Percentiles rank a stretch among this genome's conserved stretches.
Evolutionary conservation across 2,797 vertebrate genomes (phyloP).

Genomic region (Sebastes itinus): DNA sequence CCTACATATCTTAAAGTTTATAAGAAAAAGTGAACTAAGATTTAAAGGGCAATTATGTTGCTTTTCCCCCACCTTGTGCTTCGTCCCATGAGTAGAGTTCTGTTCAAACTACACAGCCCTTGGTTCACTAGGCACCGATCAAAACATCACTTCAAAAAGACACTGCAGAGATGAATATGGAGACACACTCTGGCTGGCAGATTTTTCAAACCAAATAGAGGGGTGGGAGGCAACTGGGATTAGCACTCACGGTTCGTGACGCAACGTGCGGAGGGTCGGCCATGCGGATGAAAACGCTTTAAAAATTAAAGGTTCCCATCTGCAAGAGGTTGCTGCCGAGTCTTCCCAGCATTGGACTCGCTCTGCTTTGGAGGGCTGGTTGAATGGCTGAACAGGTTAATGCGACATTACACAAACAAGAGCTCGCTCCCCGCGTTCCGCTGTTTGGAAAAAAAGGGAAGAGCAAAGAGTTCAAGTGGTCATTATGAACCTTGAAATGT

Average conservation of each 20-base stretch:
- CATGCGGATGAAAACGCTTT: slow-evolving; percentile 79
- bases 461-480: slow-evolving; percentile 79
- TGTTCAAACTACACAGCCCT: slow-evolving; percentile 46
- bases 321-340: slow-evolving; percentile 62
- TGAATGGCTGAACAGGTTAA: slow-evolving; percentile 80
- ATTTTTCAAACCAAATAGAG: slow-evolving; percentile 45
- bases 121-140: slow-evolving; percentile 67
- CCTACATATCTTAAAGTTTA: neutral
- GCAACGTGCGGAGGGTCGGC: slow-evolving; percentile 69
- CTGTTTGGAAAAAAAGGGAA: slow-evolving; percentile 73
- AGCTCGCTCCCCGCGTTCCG: slow-evolving; percentile 21
- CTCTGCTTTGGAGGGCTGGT: slow-evolving; percentile 65
- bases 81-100: slow-evolving; percentile 57
- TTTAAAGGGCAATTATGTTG: slow-evolving; percentile 34
- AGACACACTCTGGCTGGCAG: slow-evolving; percentile 53
- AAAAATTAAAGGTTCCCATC: slow-evolving; percentile 84
- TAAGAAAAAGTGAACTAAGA: neutral
- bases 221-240: slow-evolving; percentile 66
- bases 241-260: slow-evolving; percentile 73
- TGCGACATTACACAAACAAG: slow-evolving; percentile 76
- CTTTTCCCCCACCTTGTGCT: slow-evolving; percentile 25
- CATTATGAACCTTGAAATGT: slow-evolving; percentile 71
- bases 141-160: slow-evolving; percentile 73
- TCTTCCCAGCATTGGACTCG: slow-evolving; percentile 52
- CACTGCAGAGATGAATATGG: slow-evolving; percentile 52